phyloP scores from a whole-genome alignment of 2,797 vertebrate genomes.

The Brachyalestes nurse region DNA sequence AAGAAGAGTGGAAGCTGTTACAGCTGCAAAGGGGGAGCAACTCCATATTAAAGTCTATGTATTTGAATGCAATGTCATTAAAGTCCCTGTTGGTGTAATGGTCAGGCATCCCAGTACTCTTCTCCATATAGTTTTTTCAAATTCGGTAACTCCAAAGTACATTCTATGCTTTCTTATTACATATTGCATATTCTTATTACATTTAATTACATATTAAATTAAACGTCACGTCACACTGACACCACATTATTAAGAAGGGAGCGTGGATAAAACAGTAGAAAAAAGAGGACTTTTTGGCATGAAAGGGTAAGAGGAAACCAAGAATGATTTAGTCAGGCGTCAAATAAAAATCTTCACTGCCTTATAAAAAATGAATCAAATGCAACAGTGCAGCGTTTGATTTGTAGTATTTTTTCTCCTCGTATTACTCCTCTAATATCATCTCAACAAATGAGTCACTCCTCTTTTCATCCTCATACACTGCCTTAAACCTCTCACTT shows the following conservation, averaged over 20 bases:
- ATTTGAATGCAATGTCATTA: no score
- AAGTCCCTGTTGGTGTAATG: no score
- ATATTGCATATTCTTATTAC: no score
- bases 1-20: no score
- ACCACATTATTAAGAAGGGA: not conserved
- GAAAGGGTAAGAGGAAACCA: not conserved
- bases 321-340: not conserved
- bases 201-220: no score
- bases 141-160: no score
- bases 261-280: not conserved
- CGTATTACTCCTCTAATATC: not conserved
- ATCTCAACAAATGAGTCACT: slow-evolving; percentile 10
- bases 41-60: no score
- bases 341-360: not conserved
- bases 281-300: not conserved
- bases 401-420: not conserved
- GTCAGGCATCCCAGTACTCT: no score
- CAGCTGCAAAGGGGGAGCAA: no score
- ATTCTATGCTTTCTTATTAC: no score
- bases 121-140: no score
- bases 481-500: not conserved
- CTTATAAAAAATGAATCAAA: not conserved
- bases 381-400: not conserved
- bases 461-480: not conserved
- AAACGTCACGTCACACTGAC: no score